phyloP scores from a whole-genome alignment of 1,140 invertebrate species.

The Solenopsis fugax region DNA sequence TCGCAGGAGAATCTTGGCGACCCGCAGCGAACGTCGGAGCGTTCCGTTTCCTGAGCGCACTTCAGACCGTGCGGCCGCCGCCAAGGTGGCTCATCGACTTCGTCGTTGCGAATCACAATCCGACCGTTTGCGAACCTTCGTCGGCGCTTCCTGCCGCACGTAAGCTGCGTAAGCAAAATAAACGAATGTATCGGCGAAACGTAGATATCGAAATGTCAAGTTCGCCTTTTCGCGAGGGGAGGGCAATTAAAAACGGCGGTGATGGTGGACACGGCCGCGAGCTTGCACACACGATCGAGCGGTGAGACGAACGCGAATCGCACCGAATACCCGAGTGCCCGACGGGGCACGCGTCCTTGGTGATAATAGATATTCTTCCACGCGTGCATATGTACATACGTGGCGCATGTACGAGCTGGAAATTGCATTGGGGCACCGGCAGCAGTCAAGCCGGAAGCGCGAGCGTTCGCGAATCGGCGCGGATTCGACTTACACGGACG shows the following conservation, averaged over 20 bases:
- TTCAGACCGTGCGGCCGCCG: neutral
- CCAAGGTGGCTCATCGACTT: neutral
- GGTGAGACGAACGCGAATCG: slow-evolving; percentile 21
- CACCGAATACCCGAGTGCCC: slow-evolving; percentile 46
- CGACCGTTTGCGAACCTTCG: neutral
- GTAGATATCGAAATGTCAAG: neutral
- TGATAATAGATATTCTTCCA: slow-evolving; percentile 29
- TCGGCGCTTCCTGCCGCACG: neutral
- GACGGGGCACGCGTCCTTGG: slow-evolving; percentile 62
- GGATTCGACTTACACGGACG: neutral
- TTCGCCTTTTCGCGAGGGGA: neutral
- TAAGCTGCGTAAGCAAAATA: neutral
- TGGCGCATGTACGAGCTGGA: slow-evolving; percentile 37
- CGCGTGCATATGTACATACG: slow-evolving; percentile 6
- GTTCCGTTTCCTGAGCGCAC: neutral
- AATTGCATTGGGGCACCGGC: slow-evolving; percentile 64
- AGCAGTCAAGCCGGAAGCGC: slow-evolving; percentile 66
- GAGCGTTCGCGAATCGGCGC: slow-evolving; percentile 44
- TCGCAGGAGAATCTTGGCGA: neutral
- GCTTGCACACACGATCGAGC: neutral
- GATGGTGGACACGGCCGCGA: neutral
- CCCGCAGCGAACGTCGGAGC: neutral
- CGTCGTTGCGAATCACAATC: neutral
- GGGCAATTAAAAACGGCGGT: neutral
- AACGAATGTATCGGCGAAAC: neutral